Evolutionary conservation across 2,113 vertebrate species (phyloP), one percentile per base, ranked within the genome.

Genomic region (Scortum barcoo): DNA sequence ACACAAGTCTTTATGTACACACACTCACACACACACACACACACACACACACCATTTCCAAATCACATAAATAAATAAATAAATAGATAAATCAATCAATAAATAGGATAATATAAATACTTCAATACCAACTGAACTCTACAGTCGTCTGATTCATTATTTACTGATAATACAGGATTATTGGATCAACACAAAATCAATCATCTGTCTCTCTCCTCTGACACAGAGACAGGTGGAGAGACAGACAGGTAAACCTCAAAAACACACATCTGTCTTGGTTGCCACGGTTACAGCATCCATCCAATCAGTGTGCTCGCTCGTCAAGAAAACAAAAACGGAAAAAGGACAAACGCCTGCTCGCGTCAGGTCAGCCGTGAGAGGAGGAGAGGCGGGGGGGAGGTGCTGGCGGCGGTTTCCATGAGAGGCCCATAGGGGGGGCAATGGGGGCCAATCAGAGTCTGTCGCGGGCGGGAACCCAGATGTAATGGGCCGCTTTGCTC

Each of bases 401-500:
- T 16, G 44, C 8, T 36, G 11, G 22, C 1, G 5, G 20, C 1
- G 30, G 76, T 80, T 69, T 65, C 54, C 26, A n/a, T 51, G 81
- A n/a, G 69, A 71, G 72, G 13, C 11, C 48, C 1, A 2, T 6
- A 17, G 22, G 44, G n/a, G n/a, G 16, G 22, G 33, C 57, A 56
- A 60, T 4, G 54, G n/a, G n/a, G n/a, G 30, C 71, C 82, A 72
- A 93, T 95, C 96, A 97, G 93, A 97, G 96, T 90, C 96, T 95
- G 89, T 97, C 97, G 2, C 96, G 91, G 63, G 96, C 95, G 0
- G 96, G 96, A 38, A 97, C 95, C 97, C 97, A 97, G 91, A 97
- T 97, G 91, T 97, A 97, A n/a, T 0, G 97, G 97, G 11, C 97
- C 97, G n/a, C 97, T 97, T 85, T 97, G 96, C 88, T 97, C 97